Base-by-base conservation (phyloP, 2,797 vertebrate species). In the Gorsachius magnificus region DNA sequence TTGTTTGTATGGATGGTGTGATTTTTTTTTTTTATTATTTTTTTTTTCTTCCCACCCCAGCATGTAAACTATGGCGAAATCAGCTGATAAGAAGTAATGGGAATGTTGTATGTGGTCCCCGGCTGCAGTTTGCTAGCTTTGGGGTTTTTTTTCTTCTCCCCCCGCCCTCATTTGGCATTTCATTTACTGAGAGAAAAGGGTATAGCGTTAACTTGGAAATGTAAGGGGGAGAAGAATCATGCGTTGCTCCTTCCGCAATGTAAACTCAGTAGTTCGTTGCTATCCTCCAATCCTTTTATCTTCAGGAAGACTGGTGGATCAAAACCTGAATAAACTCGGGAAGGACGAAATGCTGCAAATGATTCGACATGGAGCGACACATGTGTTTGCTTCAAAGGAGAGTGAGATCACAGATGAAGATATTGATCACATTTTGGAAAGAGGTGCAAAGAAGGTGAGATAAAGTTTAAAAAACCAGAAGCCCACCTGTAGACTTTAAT, bases 321-420 rank as follows among this genome's bases (percentile, higher is more conserved):
- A 99, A 71, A 99, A 99, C 85, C 97, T 99, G 82, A 99, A 99
- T 97, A 99, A 99, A 96, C 98, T 99, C 63, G 99, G 99, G 22
- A 99, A 99, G 96, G 99, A 99, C 68, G 99, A 99, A 97, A 99
- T 99, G 99, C 97, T 99, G 96, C 99, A 99, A 80, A 99, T 99
- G 98, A 99, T 99, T 95, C 98, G 99, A 65, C 99, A 99, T 11
- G 99, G 99, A 41, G 99, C 99, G 9, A 99, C 99, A 3, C 99
- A 99, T 1, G 99, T 99, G 38, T 99, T 99, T 87, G 99, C 99
- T 21, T 99, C 99, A 60, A 99, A 99, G 97, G 99, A 99, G 91
- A 99, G 99, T 33, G 99, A 99, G 96, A 99, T 99, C 94, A 99
- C 99, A 6, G 99, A 99, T 63, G 99, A 99, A 74, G 99, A 99